Conservation (phyloP, 2,888 invertebrate genomes). For the Metallyticus violacea region DNA sequence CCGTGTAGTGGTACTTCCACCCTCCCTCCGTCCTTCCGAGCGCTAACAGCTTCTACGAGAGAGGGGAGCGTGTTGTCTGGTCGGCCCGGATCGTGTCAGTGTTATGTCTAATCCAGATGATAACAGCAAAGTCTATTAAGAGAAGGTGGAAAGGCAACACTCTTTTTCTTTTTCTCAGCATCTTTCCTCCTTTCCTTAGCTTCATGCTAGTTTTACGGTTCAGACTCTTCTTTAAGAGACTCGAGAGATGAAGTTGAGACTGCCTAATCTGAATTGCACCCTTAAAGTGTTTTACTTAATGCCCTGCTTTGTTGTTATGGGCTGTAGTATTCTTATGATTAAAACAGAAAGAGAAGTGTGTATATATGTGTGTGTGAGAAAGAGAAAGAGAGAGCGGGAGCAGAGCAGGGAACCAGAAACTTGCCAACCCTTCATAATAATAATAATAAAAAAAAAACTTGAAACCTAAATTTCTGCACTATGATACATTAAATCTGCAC, state of each 20-base stretch:
- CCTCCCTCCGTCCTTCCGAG: neutral
- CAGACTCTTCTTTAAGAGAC: neutral
- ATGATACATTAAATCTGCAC: too few species aligned
- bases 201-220: neutral
- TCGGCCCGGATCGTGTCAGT: constrained; percentile 7
- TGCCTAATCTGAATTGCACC: neutral
- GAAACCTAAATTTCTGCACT: too few species aligned
- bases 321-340: neutral
- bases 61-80: constrained; percentile 7
- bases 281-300: neutral
- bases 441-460: neutral
- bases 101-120: constrained; percentile 28
- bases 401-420: too few species aligned
- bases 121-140: constrained; percentile 7
- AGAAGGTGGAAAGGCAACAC: neutral
- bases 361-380: too few species aligned
- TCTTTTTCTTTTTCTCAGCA: neutral
- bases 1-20: constrained; percentile 4
- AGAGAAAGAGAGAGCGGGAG: too few species aligned
- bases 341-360: too few species aligned
- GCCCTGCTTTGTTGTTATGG: neutral
- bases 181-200: neutral
- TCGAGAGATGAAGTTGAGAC: neutral
- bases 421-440: too few species aligned
- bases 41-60: constrained; percentile 14